A percentile compares a stretch with the other conserved stretches of the same genome.
Evolutionary conservation across 2,888 invertebrate genomes (phyloP).

Genomic region (Selenia dentaria): DNA sequence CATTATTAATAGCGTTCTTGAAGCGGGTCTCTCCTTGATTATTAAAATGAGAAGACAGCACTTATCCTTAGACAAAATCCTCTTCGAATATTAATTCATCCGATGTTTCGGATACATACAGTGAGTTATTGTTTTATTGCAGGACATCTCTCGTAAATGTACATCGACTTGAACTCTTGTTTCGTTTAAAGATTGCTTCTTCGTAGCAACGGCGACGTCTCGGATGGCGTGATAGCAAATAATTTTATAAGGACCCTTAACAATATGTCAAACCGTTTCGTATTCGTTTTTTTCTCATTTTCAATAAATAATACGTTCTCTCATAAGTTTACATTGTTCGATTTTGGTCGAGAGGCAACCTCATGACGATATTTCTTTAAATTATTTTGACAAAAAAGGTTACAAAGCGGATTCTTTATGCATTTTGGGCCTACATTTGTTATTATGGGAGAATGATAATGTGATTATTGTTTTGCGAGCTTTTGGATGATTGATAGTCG

Average conservation of each 20-base stretch:
- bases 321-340: constrained; percentile 82
- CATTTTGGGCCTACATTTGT: constrained; percentile 76
- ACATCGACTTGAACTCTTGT: constrained; percentile 52
- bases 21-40: constrained; percentile 64
- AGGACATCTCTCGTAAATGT: constrained; percentile 52
- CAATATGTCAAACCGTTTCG: constrained; percentile 78
- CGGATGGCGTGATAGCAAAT: constrained; percentile 82
- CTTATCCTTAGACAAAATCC: constrained; percentile 63
- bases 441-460: constrained; percentile 83
- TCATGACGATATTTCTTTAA: constrained; percentile 75
- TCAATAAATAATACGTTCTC: constrained; percentile 79
- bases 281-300: constrained; percentile 70
- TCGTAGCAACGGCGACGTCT: constrained; percentile 53
- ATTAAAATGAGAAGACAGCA: constrained; percentile 73
- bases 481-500: constrained; percentile 74
- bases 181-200: constrained; percentile 64
- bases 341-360: constrained; percentile 63
- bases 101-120: constrained; percentile 44
- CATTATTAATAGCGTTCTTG: constrained; percentile 79
- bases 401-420: constrained; percentile 78
- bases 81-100: constrained; percentile 48
- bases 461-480: constrained; percentile 83
- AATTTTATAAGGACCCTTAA: constrained; percentile 80
- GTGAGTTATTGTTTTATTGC: constrained; percentile 53
- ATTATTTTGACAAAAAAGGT: constrained; percentile 64